A percentile compares a stretch with the other conserved stretches of the same genome.
These are phyloP conservation scores for Caranx ignobilis DNA, from an alignment of 2,113 vertebrate genomes.

Conservation along the genomic window DNA sequence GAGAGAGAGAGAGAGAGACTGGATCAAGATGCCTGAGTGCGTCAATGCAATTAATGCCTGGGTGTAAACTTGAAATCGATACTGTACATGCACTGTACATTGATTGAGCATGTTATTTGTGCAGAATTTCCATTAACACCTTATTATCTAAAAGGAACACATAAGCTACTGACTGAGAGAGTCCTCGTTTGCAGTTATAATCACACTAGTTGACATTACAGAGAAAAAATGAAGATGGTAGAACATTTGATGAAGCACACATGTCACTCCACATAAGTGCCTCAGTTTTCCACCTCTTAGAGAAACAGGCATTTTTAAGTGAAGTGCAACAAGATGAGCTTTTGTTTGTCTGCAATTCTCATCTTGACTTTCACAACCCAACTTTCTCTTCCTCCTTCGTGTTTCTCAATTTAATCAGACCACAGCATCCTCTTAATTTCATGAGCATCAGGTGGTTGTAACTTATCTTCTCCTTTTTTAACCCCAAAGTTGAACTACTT, in stretches of 20 bases:
- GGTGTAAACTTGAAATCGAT: slow-evolving; percentile 26
- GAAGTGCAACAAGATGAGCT: background rate
- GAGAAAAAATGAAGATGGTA: background rate
- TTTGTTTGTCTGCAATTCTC: background rate
- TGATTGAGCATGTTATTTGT: slow-evolving; percentile 11
- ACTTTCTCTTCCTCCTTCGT: slow-evolving; percentile 51
- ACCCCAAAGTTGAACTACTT: background rate
- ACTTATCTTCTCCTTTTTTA: background rate
- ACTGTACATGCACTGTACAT: background rate
- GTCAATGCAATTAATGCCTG: background rate
- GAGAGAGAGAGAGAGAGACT: background rate
- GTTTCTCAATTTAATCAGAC: slow-evolving; percentile 15
- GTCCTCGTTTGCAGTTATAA: slow-evolving; percentile 30
- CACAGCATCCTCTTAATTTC: background rate
- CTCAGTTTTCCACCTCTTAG: background rate
- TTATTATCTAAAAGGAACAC: background rate
- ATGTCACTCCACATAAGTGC: background rate
- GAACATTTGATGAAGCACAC: slow-evolving; percentile 12
- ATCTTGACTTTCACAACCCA: background rate
- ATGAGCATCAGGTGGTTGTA: background rate
- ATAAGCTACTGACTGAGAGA: background rate
- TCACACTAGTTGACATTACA: slow-evolving; percentile 11
- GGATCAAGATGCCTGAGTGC: slow-evolving; percentile 1
- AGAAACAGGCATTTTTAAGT: background rate
- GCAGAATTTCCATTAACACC: slow-evolving; percentile 2